These are phyloP conservation scores for Vanessa tameamea DNA, from an alignment of 1,140 invertebrate genomes.

Conservation along the genomic window DNA sequence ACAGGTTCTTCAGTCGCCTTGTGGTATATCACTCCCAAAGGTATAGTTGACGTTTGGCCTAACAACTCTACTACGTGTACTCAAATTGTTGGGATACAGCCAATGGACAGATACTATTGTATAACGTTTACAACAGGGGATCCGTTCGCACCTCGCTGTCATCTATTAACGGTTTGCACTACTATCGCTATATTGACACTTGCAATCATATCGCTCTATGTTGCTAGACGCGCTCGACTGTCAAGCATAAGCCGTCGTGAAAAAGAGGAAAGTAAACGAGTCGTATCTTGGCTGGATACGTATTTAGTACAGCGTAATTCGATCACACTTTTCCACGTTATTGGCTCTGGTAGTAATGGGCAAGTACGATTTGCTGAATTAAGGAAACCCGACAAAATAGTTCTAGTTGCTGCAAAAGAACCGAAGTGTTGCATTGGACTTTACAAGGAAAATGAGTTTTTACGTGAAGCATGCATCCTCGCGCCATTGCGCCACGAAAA, in stretches of 20 bases:
- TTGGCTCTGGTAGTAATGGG: constrained; percentile 90
- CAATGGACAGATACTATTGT: constrained; percentile 30
- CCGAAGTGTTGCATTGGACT: constrained; percentile 89
- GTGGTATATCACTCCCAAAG: constrained; percentile 17
- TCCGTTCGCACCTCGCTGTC: constrained; percentile 40
- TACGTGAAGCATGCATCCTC: constrained; percentile 95
- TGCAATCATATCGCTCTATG: constrained; percentile 85
- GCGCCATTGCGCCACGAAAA: constrained; percentile 86
- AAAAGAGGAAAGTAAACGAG: constrained; percentile 83
- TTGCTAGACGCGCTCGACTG: constrained; percentile 81
- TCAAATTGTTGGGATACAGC: constrained; percentile 4
- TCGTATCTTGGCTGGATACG: constrained; percentile 94
- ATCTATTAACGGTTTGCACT: constrained; percentile 6
- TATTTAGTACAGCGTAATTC: constrained; percentile 81
- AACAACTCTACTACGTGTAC: background rate
- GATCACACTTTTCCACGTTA: constrained; percentile 85
- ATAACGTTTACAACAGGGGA: constrained; percentile 21
- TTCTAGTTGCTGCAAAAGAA: constrained; percentile 85
- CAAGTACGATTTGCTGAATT: constrained; percentile 46
- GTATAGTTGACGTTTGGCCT: background rate
- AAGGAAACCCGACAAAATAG: constrained; percentile 26
- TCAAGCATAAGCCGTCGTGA: constrained; percentile 83
- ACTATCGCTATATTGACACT: constrained; percentile 10
- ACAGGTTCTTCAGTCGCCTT: constrained; percentile 19
- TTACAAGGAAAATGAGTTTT: constrained; percentile 93